Evolutionary conservation across 2,888 invertebrate genomes (phyloP).

Genomic region (Parnassius apollo): DNA sequence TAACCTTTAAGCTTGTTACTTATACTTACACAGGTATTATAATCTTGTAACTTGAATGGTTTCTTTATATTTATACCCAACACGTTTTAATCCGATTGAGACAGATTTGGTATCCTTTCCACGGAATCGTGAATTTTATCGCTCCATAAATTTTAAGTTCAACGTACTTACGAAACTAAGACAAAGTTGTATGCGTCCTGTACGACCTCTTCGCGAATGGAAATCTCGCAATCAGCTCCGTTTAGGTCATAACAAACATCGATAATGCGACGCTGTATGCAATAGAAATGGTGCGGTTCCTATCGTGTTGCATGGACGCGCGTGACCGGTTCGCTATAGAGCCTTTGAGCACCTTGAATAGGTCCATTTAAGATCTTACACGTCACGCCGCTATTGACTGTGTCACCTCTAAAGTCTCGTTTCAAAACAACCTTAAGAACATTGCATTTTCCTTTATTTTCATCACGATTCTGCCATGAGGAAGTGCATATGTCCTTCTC

Average conservation of each 20-base stretch:
- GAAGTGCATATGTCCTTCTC: constrained; percentile 17
- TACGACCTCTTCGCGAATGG: constrained; percentile 6
- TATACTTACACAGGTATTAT: not conserved
- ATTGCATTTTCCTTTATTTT: constrained; percentile 21
- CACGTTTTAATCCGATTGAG: constrained; percentile 57
- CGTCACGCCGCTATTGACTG: constrained; percentile 6
- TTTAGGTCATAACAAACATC: constrained; percentile 15
- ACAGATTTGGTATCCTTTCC: constrained; percentile 35
- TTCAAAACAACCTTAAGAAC: constrained; percentile 6
- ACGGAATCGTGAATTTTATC: constrained; percentile 2
- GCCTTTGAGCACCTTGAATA: constrained; percentile 14
- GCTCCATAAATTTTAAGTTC: constrained; percentile 45
- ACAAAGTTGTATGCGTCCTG: constrained; percentile 9
- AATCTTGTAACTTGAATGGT: constrained; percentile 38
- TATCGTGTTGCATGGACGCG: constrained; percentile 17
- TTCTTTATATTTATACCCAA: constrained; percentile 39
- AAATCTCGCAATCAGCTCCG: constrained; percentile 9
- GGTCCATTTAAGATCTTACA: constrained; percentile 20
- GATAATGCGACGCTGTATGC: constrained; percentile 15
- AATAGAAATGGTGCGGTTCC: constrained; percentile 18
- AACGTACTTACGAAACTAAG: constrained; percentile 41
- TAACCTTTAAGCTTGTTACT: no score
- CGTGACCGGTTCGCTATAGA: constrained; percentile 21
- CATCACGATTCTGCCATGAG: constrained; percentile 18
- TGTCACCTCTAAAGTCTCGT: constrained; percentile 9